Conservation (phyloP, 2,888 invertebrate species). For the Polydesmus complanatus region DNA sequence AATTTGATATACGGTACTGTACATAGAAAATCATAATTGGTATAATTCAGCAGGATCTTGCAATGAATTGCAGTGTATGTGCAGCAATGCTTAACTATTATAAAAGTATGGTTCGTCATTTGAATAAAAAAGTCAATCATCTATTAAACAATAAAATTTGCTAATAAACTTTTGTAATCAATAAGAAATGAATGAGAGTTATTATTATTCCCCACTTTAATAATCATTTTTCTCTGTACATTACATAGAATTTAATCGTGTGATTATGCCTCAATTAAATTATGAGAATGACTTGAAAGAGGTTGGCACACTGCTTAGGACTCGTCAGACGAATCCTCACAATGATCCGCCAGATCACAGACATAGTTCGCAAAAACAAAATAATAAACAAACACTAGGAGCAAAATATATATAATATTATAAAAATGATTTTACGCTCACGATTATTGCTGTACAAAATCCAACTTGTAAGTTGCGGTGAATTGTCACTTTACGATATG, state of each 20-base stretch:
- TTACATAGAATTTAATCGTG: no score
- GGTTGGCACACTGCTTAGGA: slow-evolving; percentile 9
- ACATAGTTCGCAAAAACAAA: neutral
- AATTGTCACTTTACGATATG: neutral
- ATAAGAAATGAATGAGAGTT: no score
- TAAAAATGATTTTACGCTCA: neutral
- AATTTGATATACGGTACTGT: no score
- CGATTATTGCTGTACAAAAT: neutral
- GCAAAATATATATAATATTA: neutral
- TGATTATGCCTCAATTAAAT: neutral
- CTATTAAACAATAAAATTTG: no score
- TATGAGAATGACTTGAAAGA: slow-evolving; percentile 7
- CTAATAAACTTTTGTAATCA: no score
- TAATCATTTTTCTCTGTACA: neutral
- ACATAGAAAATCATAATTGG: no score
- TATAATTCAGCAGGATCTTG: no score
- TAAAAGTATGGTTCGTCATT: no score
- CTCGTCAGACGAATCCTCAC: slow-evolving; percentile 17
- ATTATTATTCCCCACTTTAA: neutral
- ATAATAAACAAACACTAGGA: neutral
- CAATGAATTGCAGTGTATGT: no score
- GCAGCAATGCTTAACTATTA: no score
- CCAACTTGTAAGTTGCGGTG: neutral
- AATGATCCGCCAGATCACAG: slow-evolving; percentile 16
- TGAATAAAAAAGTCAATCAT: no score